These are phyloP conservation scores for Vombatus ursinus DNA, from an alignment of 2,113 vertebrate species.

Conservation along the genomic window DNA sequence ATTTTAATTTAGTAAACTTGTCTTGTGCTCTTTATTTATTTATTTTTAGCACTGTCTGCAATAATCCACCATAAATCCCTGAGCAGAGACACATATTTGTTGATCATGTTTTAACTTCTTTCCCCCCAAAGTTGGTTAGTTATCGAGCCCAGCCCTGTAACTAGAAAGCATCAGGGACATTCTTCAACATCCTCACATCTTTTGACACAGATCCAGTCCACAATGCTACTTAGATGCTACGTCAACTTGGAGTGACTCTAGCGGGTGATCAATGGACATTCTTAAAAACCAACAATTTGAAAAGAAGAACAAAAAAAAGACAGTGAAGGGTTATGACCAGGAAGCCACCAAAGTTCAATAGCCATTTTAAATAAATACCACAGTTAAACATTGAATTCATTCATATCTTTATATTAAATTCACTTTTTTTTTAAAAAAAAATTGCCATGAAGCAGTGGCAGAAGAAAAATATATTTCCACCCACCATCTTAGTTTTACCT, in stretches of 20 bases:
- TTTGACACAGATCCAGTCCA: constrained; percentile 74
- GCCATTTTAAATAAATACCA: constrained; percentile 82
- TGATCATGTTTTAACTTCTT: constrained; percentile 83
- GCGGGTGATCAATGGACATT: constrained; percentile 77
- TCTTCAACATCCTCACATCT: constrained; percentile 75
- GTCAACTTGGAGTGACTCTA: constrained; percentile 74
- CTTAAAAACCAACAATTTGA: constrained; percentile 70
- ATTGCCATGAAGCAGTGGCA: constrained; percentile 72
- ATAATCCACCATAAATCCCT: constrained; percentile 95
- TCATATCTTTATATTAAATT: constrained; percentile 79
- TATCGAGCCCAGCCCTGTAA: constrained; percentile 80
- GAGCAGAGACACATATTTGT: constrained; percentile 93
- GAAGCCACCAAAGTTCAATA: constrained; percentile 70
- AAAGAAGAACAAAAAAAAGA: constrained; percentile 73
- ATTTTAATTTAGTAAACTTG: constrained; percentile 98
- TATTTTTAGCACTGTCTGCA: constrained; percentile 91
- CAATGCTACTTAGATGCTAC: constrained; percentile 67
- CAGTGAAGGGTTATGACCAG: constrained; percentile 75
- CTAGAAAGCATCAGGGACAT: constrained; percentile 82
- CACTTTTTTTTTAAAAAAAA: constrained; percentile 71
- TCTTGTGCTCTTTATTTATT: constrained; percentile 88
- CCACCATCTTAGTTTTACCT: constrained; percentile 72
- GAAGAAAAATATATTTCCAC: constrained; percentile 68
- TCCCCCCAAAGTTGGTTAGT: constrained; percentile 78
- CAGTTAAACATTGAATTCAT: constrained; percentile 77